Base-by-base conservation (phyloP, 2,888 invertebrate genomes). In the Hermaeophaga mercurialis region DNA sequence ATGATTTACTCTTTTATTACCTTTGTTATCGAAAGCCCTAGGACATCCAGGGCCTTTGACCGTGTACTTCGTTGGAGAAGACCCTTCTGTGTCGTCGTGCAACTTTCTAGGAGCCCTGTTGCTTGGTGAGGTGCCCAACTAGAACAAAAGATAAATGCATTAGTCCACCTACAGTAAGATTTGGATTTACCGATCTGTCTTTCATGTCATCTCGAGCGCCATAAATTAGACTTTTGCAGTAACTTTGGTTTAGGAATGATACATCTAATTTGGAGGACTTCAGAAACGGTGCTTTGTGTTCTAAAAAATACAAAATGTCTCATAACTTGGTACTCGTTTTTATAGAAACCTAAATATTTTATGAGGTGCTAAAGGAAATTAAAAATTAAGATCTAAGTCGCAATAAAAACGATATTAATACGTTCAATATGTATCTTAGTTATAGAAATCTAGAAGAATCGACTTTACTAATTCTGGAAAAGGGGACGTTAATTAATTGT, bases 221-320 rank as follows among this genome's bases (percentile, higher is more conserved):
- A 26, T 63, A 63, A 8, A 43, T 43, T 0, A 53, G 44, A 2
- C 53, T 52, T 18, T 60, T 41, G 15, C 45, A 57, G 15, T 47
- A 56, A 1, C 46, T 9, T 52, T 49, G 53, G 2, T 24, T 26
- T 1, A 55, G 33, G 33, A 54, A 59, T 7, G 44, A 46, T 2
- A 57, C 39, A 2, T 28, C 47, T 19, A 31, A 48, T 47, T 54
- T 46, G 12, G 57, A 49, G 5, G 62, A 48, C 31, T 60, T 63
- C 15, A 65, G 36, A 38, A 67, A 67, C 6, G 66, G 65, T 1
- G 49, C 64, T 24, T 41, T 46, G 34, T 65, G 62, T 14, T 46
- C 63, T 63, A 17, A 9, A 61, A 58, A 39, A 45, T 24, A 22
- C n/a, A n/a, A n/a, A n/a, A n/a, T n/a, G n/a, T n/a, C n/a, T n/a